Evolutionary conservation across 1,140 invertebrate genomes (phyloP), one percentile per base, ranked within the genome.

Genomic region (Bombus superbus): DNA sequence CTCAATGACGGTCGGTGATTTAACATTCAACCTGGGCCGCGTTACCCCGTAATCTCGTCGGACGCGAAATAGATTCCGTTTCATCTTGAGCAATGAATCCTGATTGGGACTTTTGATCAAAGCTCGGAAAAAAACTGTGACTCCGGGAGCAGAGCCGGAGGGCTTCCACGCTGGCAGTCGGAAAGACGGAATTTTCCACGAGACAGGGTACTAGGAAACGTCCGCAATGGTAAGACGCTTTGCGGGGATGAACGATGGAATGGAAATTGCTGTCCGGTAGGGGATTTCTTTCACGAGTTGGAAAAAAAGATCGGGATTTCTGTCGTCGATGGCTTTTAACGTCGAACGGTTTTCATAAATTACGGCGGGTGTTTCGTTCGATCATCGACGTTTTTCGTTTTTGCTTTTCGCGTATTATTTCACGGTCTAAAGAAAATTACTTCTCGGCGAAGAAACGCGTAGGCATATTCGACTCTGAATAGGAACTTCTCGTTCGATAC

Each of bases 1-100:
- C 59, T 18, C 44, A 10, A 75, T 25, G 28, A 38, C 79, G 53
- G 72, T 5, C 42, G 80, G 25, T 69, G 83, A 89, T 91, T 89
- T 91, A 66, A 83, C 87, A 90, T 91, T 91, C 89, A 83, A 81
- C 59, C 42, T 40, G 44, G 68, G 44, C 44, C 59, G 15, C 64
- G 69, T 74, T 38, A 53, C 25, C 47, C 83, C 47, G 83, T 73
- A 89, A 90, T 90, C 89, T 62, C 71, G 57, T 85, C 81, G 76
- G 74, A 78, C 81, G 77, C 78, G 87, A 89, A 85, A 89, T 88
- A 89, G 90, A 93, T 92, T 89, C 88, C 91, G 92, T 91, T 93
- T 92, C 89, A 93, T 92, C 89, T 92, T 74, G 81, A 75, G 88
- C 91, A 92, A 92, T 92, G 91, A 91, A 92, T 91, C 88, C 85